These are phyloP conservation scores for Cephus rjabovi DNA, from an alignment of 2,888 invertebrate genomes.

Conservation along the genomic window DNA sequence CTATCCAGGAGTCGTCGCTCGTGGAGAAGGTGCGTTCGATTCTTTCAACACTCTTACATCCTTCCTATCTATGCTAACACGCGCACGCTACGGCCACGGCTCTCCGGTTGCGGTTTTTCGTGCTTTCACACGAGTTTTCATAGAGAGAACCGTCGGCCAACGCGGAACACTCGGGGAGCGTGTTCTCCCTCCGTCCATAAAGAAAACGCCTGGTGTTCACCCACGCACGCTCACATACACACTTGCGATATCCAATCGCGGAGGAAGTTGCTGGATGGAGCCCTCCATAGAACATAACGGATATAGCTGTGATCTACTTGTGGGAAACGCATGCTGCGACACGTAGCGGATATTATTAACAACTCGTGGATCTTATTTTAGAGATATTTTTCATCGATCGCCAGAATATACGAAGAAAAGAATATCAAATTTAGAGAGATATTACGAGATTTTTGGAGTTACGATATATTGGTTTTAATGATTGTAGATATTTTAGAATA, in stretches of 20 bases:
- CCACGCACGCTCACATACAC: slow-evolving; percentile 33
- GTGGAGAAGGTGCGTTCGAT: background rate
- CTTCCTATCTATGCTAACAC: background rate
- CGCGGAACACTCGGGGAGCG: slow-evolving; percentile 7
- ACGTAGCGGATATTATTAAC: background rate
- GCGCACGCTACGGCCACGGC: background rate
- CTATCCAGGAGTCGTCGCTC: background rate
- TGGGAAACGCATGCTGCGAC: background rate
- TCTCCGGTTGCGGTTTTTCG: background rate
- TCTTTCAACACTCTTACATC: background rate
- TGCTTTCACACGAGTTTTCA: slow-evolving; percentile 13
- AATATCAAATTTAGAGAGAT: background rate
- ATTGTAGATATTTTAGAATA: background rate
- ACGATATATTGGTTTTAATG: background rate
- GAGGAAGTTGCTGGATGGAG: background rate
- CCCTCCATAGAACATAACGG: background rate
- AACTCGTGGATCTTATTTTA: background rate
- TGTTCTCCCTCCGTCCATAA: slow-evolving; percentile 32
- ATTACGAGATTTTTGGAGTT: background rate
- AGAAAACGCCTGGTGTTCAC: slow-evolving; percentile 38
- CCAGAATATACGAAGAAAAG: background rate
- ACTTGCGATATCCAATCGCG: background rate
- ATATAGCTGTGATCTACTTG: background rate
- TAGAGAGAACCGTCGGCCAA: slow-evolving; percentile 5
- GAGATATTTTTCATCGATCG: background rate